Conservation (phyloP, 2,797 vertebrate species). For the Ctenopoma multispine region DNA sequence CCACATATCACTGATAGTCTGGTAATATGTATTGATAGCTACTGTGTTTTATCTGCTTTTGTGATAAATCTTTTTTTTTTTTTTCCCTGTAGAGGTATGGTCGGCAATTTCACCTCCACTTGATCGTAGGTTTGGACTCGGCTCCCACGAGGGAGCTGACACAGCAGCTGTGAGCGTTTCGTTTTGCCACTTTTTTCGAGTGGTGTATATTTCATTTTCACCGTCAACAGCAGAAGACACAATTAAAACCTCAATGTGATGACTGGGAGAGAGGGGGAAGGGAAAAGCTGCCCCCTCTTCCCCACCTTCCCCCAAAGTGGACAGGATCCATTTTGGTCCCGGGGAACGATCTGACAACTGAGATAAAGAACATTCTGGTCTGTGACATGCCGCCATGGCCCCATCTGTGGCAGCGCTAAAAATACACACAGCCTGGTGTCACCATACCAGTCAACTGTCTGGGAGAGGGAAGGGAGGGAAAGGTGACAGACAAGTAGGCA, state of each 20-base stretch:
- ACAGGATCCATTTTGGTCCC: conserved; percentile 57
- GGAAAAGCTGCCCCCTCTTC: not conserved
- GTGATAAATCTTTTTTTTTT: conserved; percentile 8
- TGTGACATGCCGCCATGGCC: conserved; percentile 69
- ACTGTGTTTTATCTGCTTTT: conserved; percentile 3
- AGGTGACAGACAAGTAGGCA: conserved; percentile 49
- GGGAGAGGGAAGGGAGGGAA: conserved; percentile 10
- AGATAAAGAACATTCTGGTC: conserved; percentile 81
- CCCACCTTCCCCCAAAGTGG: conserved; percentile 25
- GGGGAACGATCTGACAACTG: conserved; percentile 66
- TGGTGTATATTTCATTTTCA: conserved; percentile 4
- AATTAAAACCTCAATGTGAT: conserved; percentile 45
- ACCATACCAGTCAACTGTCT: conserved; percentile 69
- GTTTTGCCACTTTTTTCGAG: not conserved
- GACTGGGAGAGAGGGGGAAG: not conserved
- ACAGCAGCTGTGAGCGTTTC: conserved; percentile 10
- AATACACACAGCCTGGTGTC: conserved; percentile 73
- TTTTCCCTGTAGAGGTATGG: not conserved
- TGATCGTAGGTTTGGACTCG: conserved; percentile 35
- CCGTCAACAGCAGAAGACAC: conserved; percentile 11
- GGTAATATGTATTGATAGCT: conserved; percentile 2
- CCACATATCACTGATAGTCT: not conserved
- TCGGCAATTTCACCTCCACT: conserved; percentile 33
- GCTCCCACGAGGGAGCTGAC: conserved; percentile 40
- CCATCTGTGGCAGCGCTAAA: conserved; percentile 77